Evolutionary conservation across 2,888 invertebrate species (phyloP).

Genomic region (Acanthococcus lagerstroemiae): DNA sequence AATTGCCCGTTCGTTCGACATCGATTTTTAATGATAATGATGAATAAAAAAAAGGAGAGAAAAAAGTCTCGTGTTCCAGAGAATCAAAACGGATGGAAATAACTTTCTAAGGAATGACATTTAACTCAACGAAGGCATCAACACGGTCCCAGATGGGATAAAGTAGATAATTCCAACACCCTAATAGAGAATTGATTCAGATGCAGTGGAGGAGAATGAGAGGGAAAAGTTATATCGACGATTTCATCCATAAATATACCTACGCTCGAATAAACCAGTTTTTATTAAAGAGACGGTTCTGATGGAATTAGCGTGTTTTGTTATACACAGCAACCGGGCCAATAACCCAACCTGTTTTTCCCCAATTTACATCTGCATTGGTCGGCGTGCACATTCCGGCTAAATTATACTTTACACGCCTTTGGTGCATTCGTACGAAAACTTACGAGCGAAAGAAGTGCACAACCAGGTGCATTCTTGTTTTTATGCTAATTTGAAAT

Average conservation of each 20-base stretch:
- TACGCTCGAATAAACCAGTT: constrained; percentile 29
- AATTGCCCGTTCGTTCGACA: constrained; percentile 5
- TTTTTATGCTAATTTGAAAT: too few relatives aligned
- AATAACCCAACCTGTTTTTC: constrained; percentile 13
- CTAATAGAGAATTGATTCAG: constrained; percentile 2
- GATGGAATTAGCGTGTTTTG: constrained; percentile 17
- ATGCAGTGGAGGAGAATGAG: background rate
- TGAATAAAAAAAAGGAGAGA: too few relatives aligned
- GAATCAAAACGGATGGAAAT: constrained; percentile 18
- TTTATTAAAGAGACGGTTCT: constrained; percentile 21
- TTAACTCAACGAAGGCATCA: background rate
- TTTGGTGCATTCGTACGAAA: too few relatives aligned
- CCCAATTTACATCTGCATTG: too few relatives aligned
- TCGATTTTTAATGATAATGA: background rate
- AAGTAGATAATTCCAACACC: constrained; percentile 18
- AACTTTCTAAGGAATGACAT: constrained; percentile 28
- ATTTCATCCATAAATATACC: constrained; percentile 30
- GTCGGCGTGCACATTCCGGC: too few relatives aligned
- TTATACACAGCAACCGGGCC: constrained; percentile 10
- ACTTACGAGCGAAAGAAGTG: too few relatives aligned
- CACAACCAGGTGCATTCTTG: too few relatives aligned
- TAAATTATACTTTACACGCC: too few relatives aligned
- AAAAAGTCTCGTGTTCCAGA: too few relatives aligned
- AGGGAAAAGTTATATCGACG: constrained; percentile 7
- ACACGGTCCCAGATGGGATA: background rate